These are phyloP conservation scores for Epizoanthus rinbou DNA, from an alignment of 92 coral and sea anemone species.

Conservation along the genomic window DNA sequence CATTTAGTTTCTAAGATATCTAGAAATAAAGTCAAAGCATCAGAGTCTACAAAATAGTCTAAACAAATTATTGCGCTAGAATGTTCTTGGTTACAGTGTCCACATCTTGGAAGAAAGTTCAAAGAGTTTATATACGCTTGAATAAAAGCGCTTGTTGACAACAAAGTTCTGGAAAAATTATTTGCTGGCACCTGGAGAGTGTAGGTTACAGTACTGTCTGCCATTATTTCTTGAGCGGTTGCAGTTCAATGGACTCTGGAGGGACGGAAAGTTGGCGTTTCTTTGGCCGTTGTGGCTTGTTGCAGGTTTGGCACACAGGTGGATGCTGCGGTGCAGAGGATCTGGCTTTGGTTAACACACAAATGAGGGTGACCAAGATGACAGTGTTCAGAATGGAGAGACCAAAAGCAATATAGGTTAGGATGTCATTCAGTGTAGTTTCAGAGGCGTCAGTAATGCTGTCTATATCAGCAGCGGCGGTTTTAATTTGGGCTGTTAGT, in stretches of 20 bases:
- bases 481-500: neutral
- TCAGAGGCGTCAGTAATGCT: constrained; percentile 3
- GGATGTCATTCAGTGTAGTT: neutral
- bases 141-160: neutral
- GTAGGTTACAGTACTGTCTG: neutral
- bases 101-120: neutral
- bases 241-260: constrained; percentile 15
- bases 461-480: neutral
- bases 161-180: neutral
- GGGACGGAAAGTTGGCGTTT: neutral
- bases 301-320: neutral
- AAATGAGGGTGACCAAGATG: neutral
- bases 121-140: neutral
- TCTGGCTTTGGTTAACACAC: constrained; percentile 9
- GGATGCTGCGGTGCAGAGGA: neutral
- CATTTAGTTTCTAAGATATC: neutral
- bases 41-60: neutral
- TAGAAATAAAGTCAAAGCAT: neutral
- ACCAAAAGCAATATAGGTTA: neutral
- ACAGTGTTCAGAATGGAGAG: neutral
- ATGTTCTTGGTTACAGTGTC: constrained; percentile 8
- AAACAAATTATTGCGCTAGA: neutral
- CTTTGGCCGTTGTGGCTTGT: constrained; percentile 9
- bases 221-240: constrained; percentile 10
- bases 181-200: constrained; percentile 2